Evolutionary conservation across 2,888 invertebrate genomes (phyloP).

Genomic region (Galerucella nymphaeae): DNA sequence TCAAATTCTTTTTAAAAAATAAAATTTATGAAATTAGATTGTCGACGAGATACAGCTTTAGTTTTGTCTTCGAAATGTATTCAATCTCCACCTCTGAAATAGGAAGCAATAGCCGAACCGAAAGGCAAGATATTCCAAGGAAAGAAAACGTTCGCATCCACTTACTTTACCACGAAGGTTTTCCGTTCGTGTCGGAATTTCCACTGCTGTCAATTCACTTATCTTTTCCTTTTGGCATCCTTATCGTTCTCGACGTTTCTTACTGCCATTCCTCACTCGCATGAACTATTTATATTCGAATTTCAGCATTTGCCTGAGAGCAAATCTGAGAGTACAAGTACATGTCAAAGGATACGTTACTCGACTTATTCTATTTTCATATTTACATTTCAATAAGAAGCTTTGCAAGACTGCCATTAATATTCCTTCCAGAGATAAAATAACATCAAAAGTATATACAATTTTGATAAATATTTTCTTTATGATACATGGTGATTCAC

Average conservation of each 20-base stretch:
- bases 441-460: neutral
- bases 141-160: constrained; percentile 56
- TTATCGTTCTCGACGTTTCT: constrained; percentile 39
- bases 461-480: neutral
- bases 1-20: constrained; percentile 9
- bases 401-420: neutral
- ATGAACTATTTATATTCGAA: constrained; percentile 53
- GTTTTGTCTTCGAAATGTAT: constrained; percentile 10
- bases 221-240: constrained; percentile 43
- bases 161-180: constrained; percentile 55
- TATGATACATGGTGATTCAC: too few species aligned
- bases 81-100: constrained; percentile 25
- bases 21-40: constrained; percentile 14
- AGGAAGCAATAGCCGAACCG: constrained; percentile 17
- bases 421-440: neutral
- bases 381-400: constrained; percentile 34
- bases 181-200: constrained; percentile 47
- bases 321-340: constrained; percentile 42
- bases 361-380: constrained; percentile 29
- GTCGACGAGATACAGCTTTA: constrained; percentile 3
- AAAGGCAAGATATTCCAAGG: constrained; percentile 31
- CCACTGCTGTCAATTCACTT: constrained; percentile 49
- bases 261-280: constrained; percentile 35
- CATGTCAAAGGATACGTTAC: constrained; percentile 28
- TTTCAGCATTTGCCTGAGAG: constrained; percentile 45